phyloP scores from a whole-genome alignment of 2,888 invertebrate genomes.

The Zootermopsis nevadensis region DNA sequence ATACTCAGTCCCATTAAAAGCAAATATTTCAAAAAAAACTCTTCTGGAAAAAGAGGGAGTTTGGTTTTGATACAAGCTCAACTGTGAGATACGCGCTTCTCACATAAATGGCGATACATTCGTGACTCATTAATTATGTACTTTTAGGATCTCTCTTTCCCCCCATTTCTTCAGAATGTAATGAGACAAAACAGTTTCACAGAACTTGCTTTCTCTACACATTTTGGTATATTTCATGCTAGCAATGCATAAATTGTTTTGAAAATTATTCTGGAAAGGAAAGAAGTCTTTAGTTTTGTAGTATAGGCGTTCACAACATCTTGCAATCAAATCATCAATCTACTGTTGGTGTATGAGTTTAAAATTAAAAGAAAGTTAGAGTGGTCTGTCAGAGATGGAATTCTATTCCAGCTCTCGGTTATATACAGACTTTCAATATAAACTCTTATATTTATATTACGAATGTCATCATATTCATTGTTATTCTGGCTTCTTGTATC shows the following conservation, averaged over 20 bases:
- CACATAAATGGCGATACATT: neutral
- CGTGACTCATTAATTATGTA: neutral
- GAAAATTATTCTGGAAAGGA: slow-evolving; percentile 1
- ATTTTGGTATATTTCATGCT: slow-evolving; percentile 33
- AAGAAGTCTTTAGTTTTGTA: slow-evolving; percentile 24
- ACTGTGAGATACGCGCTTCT: neutral
- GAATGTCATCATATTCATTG: slow-evolving; percentile 18
- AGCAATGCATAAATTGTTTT: slow-evolving; percentile 34
- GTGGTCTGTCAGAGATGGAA: slow-evolving; percentile 18
- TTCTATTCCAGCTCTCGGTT: slow-evolving; percentile 17
- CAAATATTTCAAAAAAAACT: no score
- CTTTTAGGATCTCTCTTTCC: slow-evolving; percentile 27
- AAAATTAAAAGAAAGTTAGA: slow-evolving; percentile 6
- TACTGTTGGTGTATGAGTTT: slow-evolving; percentile 31
- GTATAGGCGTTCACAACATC: slow-evolving; percentile 28
- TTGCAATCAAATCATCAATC: slow-evolving; percentile 25
- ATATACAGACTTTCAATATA: slow-evolving; percentile 26
- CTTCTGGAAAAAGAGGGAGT: neutral
- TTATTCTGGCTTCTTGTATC: slow-evolving; percentile 40
- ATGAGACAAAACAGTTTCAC: slow-evolving; percentile 22
- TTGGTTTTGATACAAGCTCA: slow-evolving; percentile 6
- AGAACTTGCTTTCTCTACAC: slow-evolving; percentile 25
- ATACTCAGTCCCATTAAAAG: no score
- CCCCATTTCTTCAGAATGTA: slow-evolving; percentile 35
- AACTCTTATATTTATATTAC: slow-evolving; percentile 24